Percentiles rank a stretch among this genome's conserved stretches.
Evolutionary conservation across 2,797 vertebrate species (phyloP).

Genomic region (Spheniscus humboldti): DNA sequence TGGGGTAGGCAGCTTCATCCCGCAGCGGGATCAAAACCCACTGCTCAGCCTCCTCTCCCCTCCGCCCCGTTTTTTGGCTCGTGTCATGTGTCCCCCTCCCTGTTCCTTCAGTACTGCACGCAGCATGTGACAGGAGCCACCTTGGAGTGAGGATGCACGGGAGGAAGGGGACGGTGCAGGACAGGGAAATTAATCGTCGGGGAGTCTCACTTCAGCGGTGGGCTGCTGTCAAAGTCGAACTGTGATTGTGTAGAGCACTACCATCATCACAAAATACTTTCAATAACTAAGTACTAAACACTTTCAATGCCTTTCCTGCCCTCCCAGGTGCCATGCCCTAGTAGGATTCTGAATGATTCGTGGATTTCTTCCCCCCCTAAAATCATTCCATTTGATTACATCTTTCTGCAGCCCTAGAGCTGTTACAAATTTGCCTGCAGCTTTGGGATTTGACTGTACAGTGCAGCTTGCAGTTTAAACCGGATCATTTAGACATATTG

Average conservation of each 20-base stretch:
- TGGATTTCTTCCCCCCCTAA: neutral
- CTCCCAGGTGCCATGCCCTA: neutral
- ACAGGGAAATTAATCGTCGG: neutral
- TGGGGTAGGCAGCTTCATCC: neutral
- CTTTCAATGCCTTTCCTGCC: neutral
- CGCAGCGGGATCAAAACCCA: rapidly evolving
- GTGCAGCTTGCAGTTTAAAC: neutral
- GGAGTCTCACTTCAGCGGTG: neutral
- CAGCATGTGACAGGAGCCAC: neutral
- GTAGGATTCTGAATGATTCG: neutral
- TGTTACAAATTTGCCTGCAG: neutral
- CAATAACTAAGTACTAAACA: neutral
- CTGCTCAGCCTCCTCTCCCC: neutral
- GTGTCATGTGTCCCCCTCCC: neutral
- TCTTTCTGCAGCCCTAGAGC: neutral
- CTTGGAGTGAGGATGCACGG: neutral
- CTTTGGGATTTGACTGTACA: neutral
- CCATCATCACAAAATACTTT: neutral
- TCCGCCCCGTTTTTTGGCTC: neutral
- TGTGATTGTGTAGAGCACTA: neutral
- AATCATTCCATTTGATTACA: neutral
- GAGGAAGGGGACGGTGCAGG: neutral
- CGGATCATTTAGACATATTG: rapidly evolving
- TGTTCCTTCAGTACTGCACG: neutral
- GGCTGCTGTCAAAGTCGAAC: neutral